Percentiles rank a stretch among this genome's conserved stretches.
These are phyloP conservation scores for Coregonus ussuriensis DNA, from an alignment of 2,797 vertebrate genomes.

Conservation along the genomic window DNA sequence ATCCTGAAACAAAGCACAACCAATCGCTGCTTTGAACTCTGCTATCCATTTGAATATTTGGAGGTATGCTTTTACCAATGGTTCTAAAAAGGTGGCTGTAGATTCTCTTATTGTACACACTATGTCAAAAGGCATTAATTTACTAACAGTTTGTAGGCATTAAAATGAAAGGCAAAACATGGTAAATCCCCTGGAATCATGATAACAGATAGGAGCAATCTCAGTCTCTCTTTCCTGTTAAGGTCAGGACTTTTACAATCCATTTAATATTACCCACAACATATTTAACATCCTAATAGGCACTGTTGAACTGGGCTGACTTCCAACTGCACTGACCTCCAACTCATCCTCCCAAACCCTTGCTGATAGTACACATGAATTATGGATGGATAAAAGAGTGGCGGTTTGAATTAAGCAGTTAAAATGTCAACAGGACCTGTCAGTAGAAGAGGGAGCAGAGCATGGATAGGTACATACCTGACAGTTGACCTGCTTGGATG, in stretches of 20 bases:
- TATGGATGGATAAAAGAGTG: background rate
- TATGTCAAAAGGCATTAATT: background rate
- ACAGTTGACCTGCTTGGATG: slow-evolving; percentile 88
- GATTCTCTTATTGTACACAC: background rate
- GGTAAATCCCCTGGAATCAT: background rate
- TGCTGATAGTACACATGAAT: slow-evolving; percentile 1
- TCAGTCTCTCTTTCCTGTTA: background rate
- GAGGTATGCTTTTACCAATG: background rate
- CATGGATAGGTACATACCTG: slow-evolving; percentile 83
- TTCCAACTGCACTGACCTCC: background rate
- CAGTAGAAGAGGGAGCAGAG: background rate
- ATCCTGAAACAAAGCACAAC: slow-evolving; percentile 72
- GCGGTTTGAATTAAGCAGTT: background rate
- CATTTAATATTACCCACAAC: background rate
- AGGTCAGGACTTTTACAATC: background rate
- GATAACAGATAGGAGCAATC: background rate
- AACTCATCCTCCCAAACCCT: slow-evolving; percentile 1
- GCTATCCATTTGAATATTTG: background rate
- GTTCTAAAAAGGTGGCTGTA: background rate
- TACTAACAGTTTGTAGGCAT: background rate
- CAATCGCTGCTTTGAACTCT: background rate
- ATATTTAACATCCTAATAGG: background rate
- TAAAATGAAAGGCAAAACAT: background rate
- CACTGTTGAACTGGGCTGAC: slow-evolving; percentile 3
- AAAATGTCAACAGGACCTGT: background rate